Conservation (phyloP, 2,113 vertebrate genomes). For the Ahaetulla prasina region DNA sequence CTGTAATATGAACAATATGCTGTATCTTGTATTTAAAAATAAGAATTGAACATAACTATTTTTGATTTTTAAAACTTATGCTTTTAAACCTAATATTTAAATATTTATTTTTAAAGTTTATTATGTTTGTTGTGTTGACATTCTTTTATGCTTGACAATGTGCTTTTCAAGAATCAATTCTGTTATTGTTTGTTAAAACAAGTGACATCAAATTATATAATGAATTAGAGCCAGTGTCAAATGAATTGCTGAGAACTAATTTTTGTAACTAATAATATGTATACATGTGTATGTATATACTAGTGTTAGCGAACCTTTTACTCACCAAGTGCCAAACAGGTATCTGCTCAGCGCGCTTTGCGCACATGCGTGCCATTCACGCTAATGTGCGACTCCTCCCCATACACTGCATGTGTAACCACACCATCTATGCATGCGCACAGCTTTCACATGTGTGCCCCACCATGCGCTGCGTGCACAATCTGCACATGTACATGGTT, state of each 20-base stretch:
- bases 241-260: neutral
- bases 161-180: neutral
- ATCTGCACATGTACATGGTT: too few species aligned
- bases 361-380: too few species aligned
- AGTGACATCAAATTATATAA: neutral
- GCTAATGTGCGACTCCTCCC: too few species aligned
- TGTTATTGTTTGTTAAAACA: neutral
- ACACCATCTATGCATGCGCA: too few species aligned
- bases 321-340: too few species aligned
- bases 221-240: neutral
- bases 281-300: neutral
- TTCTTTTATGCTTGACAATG: neutral
- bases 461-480: too few species aligned
- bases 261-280: neutral
- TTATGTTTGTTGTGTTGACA: neutral
- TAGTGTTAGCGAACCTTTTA: too few species aligned
- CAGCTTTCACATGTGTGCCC: too few species aligned
- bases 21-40: neutral
- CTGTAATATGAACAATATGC: neutral
- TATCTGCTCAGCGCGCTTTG: too few species aligned
- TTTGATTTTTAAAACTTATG: neutral
- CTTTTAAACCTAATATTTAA: neutral
- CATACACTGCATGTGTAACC: too few species aligned
- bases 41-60: neutral
- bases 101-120: neutral